Conservation (phyloP, 2,797 vertebrate genomes). For the Bradypodion pumilum region DNA sequence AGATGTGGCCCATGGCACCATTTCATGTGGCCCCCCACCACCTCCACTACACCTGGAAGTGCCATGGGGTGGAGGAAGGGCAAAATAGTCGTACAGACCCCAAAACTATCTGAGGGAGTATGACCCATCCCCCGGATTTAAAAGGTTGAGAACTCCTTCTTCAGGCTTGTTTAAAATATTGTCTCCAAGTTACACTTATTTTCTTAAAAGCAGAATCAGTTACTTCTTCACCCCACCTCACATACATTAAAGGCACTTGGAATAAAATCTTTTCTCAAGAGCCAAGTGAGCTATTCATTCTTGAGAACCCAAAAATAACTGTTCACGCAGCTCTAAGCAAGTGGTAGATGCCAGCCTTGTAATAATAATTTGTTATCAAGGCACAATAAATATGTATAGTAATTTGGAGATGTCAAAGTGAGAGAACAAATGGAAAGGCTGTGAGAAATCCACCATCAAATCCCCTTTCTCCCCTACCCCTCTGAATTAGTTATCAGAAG, state of each 20-base stretch:
- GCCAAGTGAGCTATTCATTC: neutral
- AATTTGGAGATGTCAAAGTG: neutral
- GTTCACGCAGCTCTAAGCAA: neutral
- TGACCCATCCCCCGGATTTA: too few species aligned
- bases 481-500: neutral
- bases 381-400: neutral
- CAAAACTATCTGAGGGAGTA: too few species aligned
- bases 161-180: neutral
- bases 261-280: neutral
- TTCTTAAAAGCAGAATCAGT: neutral
- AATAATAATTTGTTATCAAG: neutral
- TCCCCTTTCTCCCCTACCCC: too few species aligned
- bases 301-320: neutral
- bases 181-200: too few species aligned
- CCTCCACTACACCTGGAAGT: too few species aligned
- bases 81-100: too few species aligned
- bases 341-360: neutral
- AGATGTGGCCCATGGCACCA: too few species aligned
- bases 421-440: neutral
- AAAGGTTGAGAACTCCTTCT: too few species aligned
- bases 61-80: too few species aligned
- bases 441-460: neutral
- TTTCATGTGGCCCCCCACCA: too few species aligned
- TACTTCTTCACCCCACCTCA: neutral
- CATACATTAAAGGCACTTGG: neutral